A percentile compares a stretch with the other conserved stretches of the same genome.
These are phyloP conservation scores for Leiothrix lutea DNA, from an alignment of 2,113 vertebrate genomes.

Conservation along the genomic window DNA sequence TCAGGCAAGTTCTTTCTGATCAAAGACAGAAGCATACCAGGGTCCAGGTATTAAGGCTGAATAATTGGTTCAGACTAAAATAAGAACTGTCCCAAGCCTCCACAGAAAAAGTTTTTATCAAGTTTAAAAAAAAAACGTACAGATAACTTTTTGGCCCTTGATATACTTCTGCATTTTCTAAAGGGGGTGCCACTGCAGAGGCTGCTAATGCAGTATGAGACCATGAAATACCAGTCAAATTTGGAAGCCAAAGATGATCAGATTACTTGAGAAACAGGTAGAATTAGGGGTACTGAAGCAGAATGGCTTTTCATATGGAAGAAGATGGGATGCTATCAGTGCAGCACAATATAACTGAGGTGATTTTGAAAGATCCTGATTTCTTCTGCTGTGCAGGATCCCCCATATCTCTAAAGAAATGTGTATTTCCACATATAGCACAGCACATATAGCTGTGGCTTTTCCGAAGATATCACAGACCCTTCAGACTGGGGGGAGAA, in stretches of 20 bases:
- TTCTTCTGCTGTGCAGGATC: background rate
- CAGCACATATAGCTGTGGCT: background rate
- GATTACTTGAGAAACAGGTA: background rate
- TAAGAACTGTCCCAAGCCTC: conserved; percentile 58
- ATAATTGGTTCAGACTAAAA: conserved; percentile 66
- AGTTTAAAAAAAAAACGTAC: conserved; percentile 7
- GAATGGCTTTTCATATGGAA: background rate
- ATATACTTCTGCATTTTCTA: background rate
- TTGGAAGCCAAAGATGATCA: background rate
- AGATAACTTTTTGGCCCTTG: conserved; percentile 20
- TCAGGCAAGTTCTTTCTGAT: conserved; percentile 68
- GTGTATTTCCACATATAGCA: background rate
- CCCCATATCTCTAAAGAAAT: background rate
- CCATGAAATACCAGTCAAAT: background rate
- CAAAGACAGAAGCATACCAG: conserved; percentile 58
- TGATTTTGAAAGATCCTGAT: background rate
- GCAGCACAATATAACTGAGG: background rate
- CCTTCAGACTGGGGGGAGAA: background rate
- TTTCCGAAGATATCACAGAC: background rate
- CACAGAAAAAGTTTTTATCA: conserved; percentile 22
- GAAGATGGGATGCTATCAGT: background rate
- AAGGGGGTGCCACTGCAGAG: background rate
- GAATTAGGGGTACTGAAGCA: background rate
- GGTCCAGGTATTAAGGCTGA: conserved; percentile 57
- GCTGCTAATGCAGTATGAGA: background rate